Percentiles rank a stretch among this genome's conserved stretches.
Evolutionary conservation across 2,888 invertebrate species (phyloP).

Genomic region (Osmoderma eremita): DNA sequence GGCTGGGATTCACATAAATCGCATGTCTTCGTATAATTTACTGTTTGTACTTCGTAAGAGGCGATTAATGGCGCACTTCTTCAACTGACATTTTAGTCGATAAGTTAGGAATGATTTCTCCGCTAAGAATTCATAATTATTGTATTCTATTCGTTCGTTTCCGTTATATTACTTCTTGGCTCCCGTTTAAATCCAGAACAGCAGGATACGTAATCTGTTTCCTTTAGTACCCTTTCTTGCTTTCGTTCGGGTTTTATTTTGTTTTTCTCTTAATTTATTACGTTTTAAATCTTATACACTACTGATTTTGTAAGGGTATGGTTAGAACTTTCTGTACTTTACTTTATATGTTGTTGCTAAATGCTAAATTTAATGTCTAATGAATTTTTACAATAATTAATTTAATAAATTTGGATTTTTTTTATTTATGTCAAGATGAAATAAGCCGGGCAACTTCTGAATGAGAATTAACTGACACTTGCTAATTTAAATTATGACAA

Average conservation of each 20-base stretch:
- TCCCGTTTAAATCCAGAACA: not conserved
- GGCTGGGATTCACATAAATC: conserved; percentile 41
- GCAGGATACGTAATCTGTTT: not conserved
- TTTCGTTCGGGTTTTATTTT: conserved; percentile 1
- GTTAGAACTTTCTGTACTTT: too few species aligned
- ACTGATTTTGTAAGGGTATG: not conserved
- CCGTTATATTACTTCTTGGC: not conserved
- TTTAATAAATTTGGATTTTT: too few species aligned
- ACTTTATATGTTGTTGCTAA: too few species aligned
- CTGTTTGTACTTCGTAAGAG: conserved; percentile 37
- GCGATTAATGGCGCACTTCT: conserved; percentile 37
- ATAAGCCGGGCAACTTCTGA: too few species aligned
- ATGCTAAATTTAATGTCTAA: too few species aligned
- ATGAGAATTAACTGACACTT: too few species aligned
- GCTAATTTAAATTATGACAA: too few species aligned
- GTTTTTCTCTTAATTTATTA: conserved; percentile 3
- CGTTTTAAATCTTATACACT: conserved; percentile 4
- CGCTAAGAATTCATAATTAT: conserved; percentile 32
- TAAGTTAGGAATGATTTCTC: conserved; percentile 27
- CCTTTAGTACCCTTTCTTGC: conserved; percentile 1
- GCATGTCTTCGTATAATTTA: conserved; percentile 37
- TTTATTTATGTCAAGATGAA: too few species aligned
- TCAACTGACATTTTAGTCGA: conserved; percentile 26
- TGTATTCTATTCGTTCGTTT: conserved; percentile 1
- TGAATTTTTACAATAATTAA: too few species aligned